Base-by-base conservation (phyloP, 2,888 invertebrate species). In the Oasisia sp. region DNA sequence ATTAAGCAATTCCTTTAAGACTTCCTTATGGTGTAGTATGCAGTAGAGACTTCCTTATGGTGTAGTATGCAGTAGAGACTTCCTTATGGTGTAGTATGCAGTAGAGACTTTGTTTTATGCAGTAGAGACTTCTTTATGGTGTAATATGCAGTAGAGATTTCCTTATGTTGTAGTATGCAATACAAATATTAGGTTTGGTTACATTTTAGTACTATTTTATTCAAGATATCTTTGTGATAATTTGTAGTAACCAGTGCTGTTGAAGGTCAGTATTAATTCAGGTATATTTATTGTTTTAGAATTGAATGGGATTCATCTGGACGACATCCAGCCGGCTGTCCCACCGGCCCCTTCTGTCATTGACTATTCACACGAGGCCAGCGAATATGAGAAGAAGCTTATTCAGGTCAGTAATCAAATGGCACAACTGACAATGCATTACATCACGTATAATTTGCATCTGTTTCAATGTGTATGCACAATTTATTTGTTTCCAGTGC, bases 331-430 rank as follows among this genome's bases (percentile, higher is more conserved):
- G 93, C 95, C 95, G 19, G 94, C 94, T 45, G 95, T 96, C 8
- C 96, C 96, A 27, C 95, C 96, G 0, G 94, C 95, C 50, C 95
- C 95, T 93, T 93, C 95, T 9, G 94, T 94, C 90, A 95, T 96
- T 92, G 96, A 97, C 94, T 96, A 96, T 94, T 96, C 96, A 92
- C 97, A 97, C 93, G 98, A 98, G 96, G 97, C 98, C 32, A 97
- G 97, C 94, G 97, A 98, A 94, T 98, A 98, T 96, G 98, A 98
- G 96, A 97, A 97, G 95, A 98, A 98, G 97, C 97, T 98, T 91
- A 98, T 98, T 92, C 98, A 98, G 97, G 98, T 98, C 92, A 44
- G 93, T 27, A 27, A 0, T 27, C 74, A 74, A 74, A 74, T 27
- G 56, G 56, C 11, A 19, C 19, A 56, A 56, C 56, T 56, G 56